Evolutionary conservation across 2,113 vertebrate species (phyloP).

Genomic region (Melanotaenia duboulayi): DNA sequence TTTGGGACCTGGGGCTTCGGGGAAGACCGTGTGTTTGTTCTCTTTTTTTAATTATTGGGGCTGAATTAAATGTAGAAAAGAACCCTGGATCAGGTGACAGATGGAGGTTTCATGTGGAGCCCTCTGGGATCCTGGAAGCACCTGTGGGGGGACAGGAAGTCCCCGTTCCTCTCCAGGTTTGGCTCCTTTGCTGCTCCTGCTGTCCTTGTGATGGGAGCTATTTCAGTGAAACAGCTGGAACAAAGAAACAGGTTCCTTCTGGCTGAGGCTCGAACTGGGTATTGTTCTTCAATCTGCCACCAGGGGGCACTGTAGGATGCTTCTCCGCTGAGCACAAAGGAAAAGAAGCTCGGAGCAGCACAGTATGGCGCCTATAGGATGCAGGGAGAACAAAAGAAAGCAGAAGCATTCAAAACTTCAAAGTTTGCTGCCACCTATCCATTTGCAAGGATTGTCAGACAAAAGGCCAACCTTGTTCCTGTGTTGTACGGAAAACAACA

Average conservation of each 20-base stretch:
- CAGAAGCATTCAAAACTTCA: slow-evolving; percentile 15
- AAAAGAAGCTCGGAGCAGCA: not conserved
- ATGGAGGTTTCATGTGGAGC: slow-evolving; percentile 38
- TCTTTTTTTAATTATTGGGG: not conserved
- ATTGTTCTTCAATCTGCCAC: not conserved
- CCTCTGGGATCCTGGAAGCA: slow-evolving; percentile 14
- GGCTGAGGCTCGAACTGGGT: not conserved
- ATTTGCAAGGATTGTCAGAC: slow-evolving; percentile 1
- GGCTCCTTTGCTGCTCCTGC: not conserved
- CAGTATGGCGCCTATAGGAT: slow-evolving; percentile 28
- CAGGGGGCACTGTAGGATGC: slow-evolving; percentile 58
- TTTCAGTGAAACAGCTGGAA: slow-evolving; percentile 46
- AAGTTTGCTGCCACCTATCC: not conserved
- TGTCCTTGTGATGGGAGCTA: slow-evolving; percentile 10
- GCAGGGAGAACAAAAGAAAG: slow-evolving; percentile 66
- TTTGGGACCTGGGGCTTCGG: not conserved
- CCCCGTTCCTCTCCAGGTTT: not conserved
- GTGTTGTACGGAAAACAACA: not conserved
- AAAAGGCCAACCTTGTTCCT: slow-evolving; percentile 27
- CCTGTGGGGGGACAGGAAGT: slow-evolving; percentile 24
- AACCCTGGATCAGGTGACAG: slow-evolving; percentile 23
- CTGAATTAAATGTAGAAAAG: slow-evolving; percentile 11
- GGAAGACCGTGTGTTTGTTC: not conserved
- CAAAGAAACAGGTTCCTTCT: slow-evolving; percentile 46
- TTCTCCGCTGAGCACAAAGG: slow-evolving; percentile 62